phyloP scores from a whole-genome alignment of 1,140 invertebrate genomes.

The Plodia interpunctella region DNA sequence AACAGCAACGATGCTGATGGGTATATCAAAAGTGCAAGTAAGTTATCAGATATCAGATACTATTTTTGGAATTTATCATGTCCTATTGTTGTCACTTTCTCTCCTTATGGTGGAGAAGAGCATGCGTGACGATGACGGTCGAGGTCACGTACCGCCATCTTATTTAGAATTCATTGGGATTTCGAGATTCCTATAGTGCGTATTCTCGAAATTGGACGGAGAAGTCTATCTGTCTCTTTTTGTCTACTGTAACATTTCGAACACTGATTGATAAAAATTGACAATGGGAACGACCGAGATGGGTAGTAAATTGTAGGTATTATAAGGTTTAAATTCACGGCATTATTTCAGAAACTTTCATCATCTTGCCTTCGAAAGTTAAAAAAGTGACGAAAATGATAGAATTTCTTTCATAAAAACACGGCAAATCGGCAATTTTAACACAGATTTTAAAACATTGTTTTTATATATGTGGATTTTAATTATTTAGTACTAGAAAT shows the following conservation, averaged over 20 bases:
- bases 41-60: conserved; percentile 44
- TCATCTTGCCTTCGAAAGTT: too few relatives aligned
- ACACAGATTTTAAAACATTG: too few relatives aligned
- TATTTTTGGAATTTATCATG: conserved; percentile 50
- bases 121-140: conserved; percentile 24
- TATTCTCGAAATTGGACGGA: conserved; percentile 63
- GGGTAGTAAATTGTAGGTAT: too few relatives aligned
- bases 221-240: conserved; percentile 63
- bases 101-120: conserved; percentile 29
- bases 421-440: too few relatives aligned
- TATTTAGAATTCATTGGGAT: conserved; percentile 55
- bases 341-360: too few relatives aligned
- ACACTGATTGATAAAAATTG: neutral
- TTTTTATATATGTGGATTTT: too few relatives aligned
- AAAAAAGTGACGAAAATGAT: too few relatives aligned
- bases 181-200: conserved; percentile 48
- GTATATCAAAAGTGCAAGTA: conserved; percentile 78
- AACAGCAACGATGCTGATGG: conserved; percentile 80
- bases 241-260: neutral
- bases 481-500: too few relatives aligned
- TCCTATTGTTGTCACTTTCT: conserved; percentile 57
- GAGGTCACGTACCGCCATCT: conserved; percentile 61
- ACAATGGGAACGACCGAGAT: conserved; percentile 13
- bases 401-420: too few relatives aligned
- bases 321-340: too few relatives aligned